Base-by-base conservation (phyloP, 1,140 invertebrate genomes). In the Camponotus pennsylvanicus region DNA sequence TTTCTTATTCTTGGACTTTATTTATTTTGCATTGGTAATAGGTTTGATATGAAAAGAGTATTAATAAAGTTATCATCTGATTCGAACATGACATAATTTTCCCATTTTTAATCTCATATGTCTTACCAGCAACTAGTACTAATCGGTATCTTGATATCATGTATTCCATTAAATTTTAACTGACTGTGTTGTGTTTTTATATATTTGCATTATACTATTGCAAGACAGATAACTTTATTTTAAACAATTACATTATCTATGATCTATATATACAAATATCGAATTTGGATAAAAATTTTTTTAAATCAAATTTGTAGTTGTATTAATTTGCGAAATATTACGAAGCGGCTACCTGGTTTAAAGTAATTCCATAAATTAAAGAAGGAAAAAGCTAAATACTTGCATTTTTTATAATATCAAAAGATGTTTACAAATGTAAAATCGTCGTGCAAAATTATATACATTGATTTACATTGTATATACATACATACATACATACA, bases 401-500 rank as follows among this genome's bases (percentile, higher is more conserved):
- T n/a, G 55, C 49, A 75, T 1, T 57, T 34, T 11, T 79, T 55
- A 61, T 76, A 88, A 89, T 91, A 92, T 92, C 88, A 90, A 93
- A 93, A 93, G 92, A 93, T 64, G 88, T 94, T 93, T 88, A 94
- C 92, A 93, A 91, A 91, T 95, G 93, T 92, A 94, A 90, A 94
- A 92, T 90, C 90, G 70, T 90, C 85, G 89, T 92, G 91, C 82
- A 89, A 90, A 92, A 90, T 87, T 92, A 87, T 94, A 92, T 93
- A 93, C 92, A 93, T 89, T 88, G 89, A 93, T 94, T 82, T 94
- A 95, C 93, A 94, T 45, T 94, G 93, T 94, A 71, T 94, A 93
- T 93, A 95, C 86, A 90, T 89, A 85, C 86, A 88, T 89, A 93
- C 42, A 45, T 45, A 45, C 2, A 45, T 45, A 45, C 8, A 52